Base-by-base conservation (phyloP, 2,113 vertebrate species). In the Sterrhoptilus dennistouni region DNA sequence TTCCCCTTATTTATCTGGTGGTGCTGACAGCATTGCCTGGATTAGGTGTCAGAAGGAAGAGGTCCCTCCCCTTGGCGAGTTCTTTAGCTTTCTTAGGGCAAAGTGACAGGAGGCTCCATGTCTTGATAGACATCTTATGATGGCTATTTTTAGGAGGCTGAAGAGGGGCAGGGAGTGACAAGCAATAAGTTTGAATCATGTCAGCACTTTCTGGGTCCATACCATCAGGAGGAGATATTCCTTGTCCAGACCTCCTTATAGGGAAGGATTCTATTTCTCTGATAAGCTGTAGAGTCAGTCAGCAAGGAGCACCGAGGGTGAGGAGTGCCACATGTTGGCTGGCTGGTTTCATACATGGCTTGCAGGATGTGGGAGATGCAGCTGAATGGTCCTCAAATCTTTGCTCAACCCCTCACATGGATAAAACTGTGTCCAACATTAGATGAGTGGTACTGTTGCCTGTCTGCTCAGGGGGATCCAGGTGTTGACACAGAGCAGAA, bases 81-180 rank as follows among this genome's bases (percentile, higher is more conserved):
- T 98, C 99, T 98, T 99, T 98, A 98, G 98, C 99, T 99, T 99
- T 99, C 99, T 99, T 99, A 99, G 99, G 99, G 99, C 99, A 98
- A 98, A 97, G 97, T 97, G 98, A 97, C 98, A 98, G 96, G 98
- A 98, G 98, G 96, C 90, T 97, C 95, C 91, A 52, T 80, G 97
- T 94, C 96, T 95, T 97, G 95, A 97, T 95, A 74, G 97, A 97
- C 97, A 96, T 98, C 97, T 98, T 97, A 96, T 90, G 94, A 74
- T 50, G 84, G 97, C 96, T 99, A 99, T 99, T 98, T 99, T 99
- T 99, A 99, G 99, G 97, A 93, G 70, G 84, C 83, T 74, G 95
- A 87, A 95, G 96, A 97, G 90, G 64, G 79, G 59, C 79, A 95
- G 93, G 92, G 97, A 97, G 95, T 94, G 83, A 95, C 93, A 95